Evolutionary conservation across 92 coral and sea anemone species (phyloP).

Genomic region (Metridium senile): DNA sequence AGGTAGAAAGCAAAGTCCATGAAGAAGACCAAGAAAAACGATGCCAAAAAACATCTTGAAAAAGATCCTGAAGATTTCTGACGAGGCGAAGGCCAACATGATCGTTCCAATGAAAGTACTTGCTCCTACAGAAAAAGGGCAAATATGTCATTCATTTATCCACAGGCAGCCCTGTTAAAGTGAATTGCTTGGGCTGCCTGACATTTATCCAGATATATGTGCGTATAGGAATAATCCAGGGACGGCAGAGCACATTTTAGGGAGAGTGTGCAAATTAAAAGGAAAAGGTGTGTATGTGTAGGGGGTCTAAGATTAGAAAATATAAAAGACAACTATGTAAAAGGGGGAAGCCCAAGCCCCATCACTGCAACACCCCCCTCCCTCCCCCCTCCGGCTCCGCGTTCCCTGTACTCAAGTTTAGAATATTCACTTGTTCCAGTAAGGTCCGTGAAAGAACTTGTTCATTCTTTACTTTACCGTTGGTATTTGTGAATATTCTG

Average conservation of each 20-base stretch:
- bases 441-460: no score
- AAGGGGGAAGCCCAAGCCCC: no score
- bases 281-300: background rate
- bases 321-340: no score
- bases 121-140: slow-evolving; percentile 38
- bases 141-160: background rate
- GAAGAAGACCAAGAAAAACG: slow-evolving; percentile 64
- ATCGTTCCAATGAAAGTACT: slow-evolving; percentile 70
- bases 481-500: no score
- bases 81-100: slow-evolving; percentile 58
- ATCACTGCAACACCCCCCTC: no score
- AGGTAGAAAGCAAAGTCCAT: slow-evolving; percentile 71
- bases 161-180: background rate
- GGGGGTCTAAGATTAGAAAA: no score
- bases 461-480: no score
- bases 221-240: background rate
- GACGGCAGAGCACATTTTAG: background rate
- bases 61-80: slow-evolving; percentile 66
- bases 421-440: no score
- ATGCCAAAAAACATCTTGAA: slow-evolving; percentile 80
- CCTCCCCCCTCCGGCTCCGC: no score
- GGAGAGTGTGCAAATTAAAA: no score
- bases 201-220: background rate
- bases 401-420: no score
- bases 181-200: background rate